A percentile compares a stretch with the other conserved stretches of the same genome.
phyloP scores from a whole-genome alignment of 2,113 vertebrate genomes.

The Muntiacus muntjak region DNA sequence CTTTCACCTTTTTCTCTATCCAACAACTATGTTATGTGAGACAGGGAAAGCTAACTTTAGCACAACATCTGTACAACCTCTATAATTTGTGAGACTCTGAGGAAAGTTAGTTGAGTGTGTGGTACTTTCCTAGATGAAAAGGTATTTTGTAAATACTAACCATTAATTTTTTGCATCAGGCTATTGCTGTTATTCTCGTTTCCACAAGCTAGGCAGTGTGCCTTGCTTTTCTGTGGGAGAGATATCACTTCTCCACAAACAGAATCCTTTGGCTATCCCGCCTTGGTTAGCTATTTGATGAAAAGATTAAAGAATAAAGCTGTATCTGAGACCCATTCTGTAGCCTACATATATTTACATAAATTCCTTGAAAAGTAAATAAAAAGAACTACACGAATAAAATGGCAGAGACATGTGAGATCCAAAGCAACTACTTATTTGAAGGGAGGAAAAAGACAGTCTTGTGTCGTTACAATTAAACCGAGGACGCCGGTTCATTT shows the following conservation, averaged over 20 bases:
- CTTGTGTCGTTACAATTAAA: constrained; percentile 63
- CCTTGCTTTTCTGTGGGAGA: constrained; percentile 28
- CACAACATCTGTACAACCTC: background rate
- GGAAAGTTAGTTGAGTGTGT: background rate
- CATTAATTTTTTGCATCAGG: constrained; percentile 41
- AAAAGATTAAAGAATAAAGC: constrained; percentile 74
- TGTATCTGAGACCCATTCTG: constrained; percentile 66
- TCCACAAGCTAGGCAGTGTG: background rate
- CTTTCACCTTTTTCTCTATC: background rate
- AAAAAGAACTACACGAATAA: constrained; percentile 63
- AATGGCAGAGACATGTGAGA: constrained; percentile 46
- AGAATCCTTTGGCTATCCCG: constrained; percentile 33
- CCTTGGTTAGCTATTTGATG: constrained; percentile 63
- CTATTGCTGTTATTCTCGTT: constrained; percentile 20
- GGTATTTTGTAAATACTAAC: constrained; percentile 32
- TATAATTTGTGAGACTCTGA: background rate
- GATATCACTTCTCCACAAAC: constrained; percentile 44
- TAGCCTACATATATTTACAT: constrained; percentile 74
- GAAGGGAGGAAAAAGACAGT: constrained; percentile 60
- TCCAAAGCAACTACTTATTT: constrained; percentile 52
- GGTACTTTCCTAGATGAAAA: constrained; percentile 36
- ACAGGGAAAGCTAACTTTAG: background rate
- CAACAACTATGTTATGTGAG: background rate
- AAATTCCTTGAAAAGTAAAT: constrained; percentile 73
- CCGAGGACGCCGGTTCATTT: constrained; percentile 49